Conservation (phyloP, 2,797 vertebrate genomes). For the Enteromius trimaculatus region DNA sequence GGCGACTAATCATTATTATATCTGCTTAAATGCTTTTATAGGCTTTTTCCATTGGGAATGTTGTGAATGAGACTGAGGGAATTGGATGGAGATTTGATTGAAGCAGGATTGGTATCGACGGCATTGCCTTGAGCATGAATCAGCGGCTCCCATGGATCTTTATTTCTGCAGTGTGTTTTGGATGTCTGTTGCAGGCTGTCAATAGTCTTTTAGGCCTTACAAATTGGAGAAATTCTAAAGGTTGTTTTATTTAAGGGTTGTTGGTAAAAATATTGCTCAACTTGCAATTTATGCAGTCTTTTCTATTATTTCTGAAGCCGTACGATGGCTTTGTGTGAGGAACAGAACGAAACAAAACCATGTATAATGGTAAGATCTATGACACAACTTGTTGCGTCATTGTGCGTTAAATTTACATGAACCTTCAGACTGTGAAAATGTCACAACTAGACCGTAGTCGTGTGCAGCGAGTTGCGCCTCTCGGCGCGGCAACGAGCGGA, state of each 20-base stretch:
- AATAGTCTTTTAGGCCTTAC: background rate
- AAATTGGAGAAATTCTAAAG: background rate
- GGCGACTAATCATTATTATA: background rate
- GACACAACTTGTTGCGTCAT: background rate
- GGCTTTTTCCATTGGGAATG: constrained; percentile 2
- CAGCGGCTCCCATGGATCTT: background rate
- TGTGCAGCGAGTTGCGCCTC: too few species aligned
- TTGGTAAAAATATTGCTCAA: background rate
- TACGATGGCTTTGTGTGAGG: background rate
- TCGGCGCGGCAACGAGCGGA: too few species aligned
- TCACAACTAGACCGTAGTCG: too few species aligned
- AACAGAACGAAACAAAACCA: background rate
- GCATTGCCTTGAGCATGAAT: background rate
- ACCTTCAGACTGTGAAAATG: background rate
- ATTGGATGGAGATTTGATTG: background rate
- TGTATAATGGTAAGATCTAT: background rate
- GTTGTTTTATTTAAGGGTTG: background rate
- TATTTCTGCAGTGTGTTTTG: background rate
- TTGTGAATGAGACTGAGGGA: background rate
- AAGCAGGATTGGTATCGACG: background rate
- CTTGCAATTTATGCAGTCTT: background rate
- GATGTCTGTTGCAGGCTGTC: background rate
- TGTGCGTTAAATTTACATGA: background rate
- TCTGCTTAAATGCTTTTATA: constrained; percentile 39
- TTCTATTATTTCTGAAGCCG: background rate